Evolutionary conservation across 1,140 invertebrate species (phyloP).

Genomic region (Maconellicoccus hirsutus): DNA sequence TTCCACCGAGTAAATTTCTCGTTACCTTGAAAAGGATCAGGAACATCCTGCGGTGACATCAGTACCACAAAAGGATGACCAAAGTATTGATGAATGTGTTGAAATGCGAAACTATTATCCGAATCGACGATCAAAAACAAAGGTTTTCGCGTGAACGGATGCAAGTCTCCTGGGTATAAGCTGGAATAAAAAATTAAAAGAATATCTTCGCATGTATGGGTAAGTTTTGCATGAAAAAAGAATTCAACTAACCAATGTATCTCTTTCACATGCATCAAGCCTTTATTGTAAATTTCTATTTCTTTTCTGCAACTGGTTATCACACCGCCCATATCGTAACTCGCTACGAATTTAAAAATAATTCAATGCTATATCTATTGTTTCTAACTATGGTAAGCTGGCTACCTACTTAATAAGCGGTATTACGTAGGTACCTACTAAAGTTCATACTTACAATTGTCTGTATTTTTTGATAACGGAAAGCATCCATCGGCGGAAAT

Average conservation of each 20-base stretch:
- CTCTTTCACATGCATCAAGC: slow-evolving; percentile 56
- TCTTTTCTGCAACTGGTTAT: slow-evolving; percentile 74
- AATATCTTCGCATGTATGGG: no score
- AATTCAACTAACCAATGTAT: slow-evolving; percentile 48
- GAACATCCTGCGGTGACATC: slow-evolving; percentile 85
- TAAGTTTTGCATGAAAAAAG: not conserved
- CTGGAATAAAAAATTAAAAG: slow-evolving; percentile 36
- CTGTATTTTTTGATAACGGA: slow-evolving; percentile 73
- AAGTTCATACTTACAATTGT: slow-evolving; percentile 67
- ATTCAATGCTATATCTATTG: slow-evolving; percentile 17
- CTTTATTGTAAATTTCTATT: slow-evolving; percentile 48
- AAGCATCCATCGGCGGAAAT: slow-evolving; percentile 88
- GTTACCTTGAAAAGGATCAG: slow-evolving; percentile 66
- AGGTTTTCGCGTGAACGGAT: slow-evolving; percentile 50
- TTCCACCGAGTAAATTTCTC: not conserved
- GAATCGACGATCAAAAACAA: slow-evolving; percentile 90
- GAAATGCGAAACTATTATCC: slow-evolving; percentile 88
- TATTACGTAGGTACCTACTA: no score
- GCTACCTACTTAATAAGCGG: no score
- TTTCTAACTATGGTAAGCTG: no score
- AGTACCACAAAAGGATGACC: slow-evolving; percentile 88
- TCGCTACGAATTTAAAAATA: slow-evolving; percentile 45
- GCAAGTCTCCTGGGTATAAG: slow-evolving; percentile 84
- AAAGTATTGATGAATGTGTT: slow-evolving; percentile 83
- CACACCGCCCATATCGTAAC: slow-evolving; percentile 85